Evolutionary conservation across 92 coral and sea anemone genomes (phyloP), one percentile per base, ranked within the genome.

Genomic region (Paramuricea clavata): DNA sequence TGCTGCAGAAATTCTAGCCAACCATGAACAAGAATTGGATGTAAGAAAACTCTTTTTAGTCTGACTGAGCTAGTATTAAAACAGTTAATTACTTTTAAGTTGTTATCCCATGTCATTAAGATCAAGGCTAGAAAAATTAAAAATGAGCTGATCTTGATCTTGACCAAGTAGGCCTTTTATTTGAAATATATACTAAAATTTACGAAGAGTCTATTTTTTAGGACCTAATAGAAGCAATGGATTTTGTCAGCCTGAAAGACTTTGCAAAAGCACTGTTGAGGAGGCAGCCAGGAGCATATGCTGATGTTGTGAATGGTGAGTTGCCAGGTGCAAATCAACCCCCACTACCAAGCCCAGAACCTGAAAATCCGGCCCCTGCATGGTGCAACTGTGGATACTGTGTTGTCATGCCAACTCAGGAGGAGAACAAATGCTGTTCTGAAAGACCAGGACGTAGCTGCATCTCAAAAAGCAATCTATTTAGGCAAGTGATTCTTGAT

Each of bases 341-440:
- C 15, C 57, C 30, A 50, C 67, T 68, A 42, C 57, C 57, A 17
- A 33, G 43, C 43, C 82, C 76, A 36, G 64, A 77, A n/a, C 60
- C 36, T 21, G 76, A 54, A 31, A 69, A 77, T 28, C 27, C 31
- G 54, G 30, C 74, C 22, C 86, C 86, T 22, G 81, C 68, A 22
- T 87, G 86, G 81, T 57, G 83, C 32, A 44, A 78, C 12, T 78
- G 83, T 57, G 69, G 68, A 23, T 70, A 78, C 50, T 78, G 83
- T 30, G 23, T 36, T 31, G 67, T 49, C 15, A 76, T 77, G 90
- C 90, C 90, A 21, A 87, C 86, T 23, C 85, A 65, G 61, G 77
- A 61, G 36, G 86, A 80, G 69, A 79, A 87, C 44, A 79, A 54
- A 69, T 87, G 90, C 61, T 87, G 90, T 62, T 68, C 86, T n/a